Conservation (phyloP, 2,888 invertebrate genomes). For the Sympetrum striolatum region DNA sequence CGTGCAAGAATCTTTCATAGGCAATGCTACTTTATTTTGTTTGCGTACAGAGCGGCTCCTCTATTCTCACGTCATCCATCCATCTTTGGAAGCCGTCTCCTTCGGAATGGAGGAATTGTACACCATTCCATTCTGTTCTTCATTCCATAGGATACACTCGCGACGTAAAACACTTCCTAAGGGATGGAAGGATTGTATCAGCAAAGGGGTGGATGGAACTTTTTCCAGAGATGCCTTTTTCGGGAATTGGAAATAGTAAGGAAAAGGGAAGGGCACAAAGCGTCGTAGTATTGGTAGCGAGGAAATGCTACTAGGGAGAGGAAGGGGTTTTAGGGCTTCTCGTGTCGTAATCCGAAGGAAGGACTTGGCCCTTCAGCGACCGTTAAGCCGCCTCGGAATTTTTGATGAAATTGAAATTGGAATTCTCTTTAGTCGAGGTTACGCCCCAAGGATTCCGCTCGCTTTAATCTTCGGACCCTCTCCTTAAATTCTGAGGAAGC, state of each 20-base stretch:
- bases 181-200: neutral
- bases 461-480: neutral
- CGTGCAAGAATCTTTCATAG: no score
- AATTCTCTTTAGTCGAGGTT: neutral
- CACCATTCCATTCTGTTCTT: neutral
- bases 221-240: neutral
- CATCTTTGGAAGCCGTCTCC: neutral
- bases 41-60: no score
- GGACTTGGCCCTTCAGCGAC: neutral
- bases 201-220: neutral
- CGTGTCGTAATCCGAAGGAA: neutral
- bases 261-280: neutral
- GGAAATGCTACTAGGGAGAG: neutral
- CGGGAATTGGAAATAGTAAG: neutral
- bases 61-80: neutral
- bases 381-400: constrained; percentile 16
- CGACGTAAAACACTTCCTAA: neutral
- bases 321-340: neutral
- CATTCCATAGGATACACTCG: neutral
- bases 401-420: constrained; percentile 35
- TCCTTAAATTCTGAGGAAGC: neutral
- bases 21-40: no score
- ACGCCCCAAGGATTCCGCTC: neutral
- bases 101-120: neutral
- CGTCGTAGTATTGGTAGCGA: neutral